phyloP scores from a whole-genome alignment of 2,113 vertebrate species.

The Aegithalos caudatus region DNA sequence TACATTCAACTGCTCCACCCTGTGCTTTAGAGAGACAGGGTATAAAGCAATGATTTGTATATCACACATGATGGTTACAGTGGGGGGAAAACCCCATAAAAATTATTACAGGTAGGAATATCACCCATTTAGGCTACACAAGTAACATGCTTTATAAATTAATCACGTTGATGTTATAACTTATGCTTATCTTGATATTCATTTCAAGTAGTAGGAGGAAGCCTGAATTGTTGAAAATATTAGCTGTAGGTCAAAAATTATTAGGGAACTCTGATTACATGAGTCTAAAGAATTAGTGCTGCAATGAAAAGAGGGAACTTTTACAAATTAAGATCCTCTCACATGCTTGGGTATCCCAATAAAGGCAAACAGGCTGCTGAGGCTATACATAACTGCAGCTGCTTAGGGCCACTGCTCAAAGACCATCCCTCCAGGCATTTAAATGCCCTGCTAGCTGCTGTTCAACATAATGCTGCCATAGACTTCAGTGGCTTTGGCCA shows the following conservation, averaged over 20 bases:
- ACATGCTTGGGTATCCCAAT: background rate
- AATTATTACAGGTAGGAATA: background rate
- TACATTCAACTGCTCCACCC: background rate
- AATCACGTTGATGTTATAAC: background rate
- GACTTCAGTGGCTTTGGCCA: background rate
- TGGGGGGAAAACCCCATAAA: background rate
- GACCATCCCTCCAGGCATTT: background rate
- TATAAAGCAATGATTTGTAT: accelerated
- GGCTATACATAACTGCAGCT: background rate
- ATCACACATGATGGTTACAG: no score
- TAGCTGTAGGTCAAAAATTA: background rate
- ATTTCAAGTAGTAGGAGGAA: background rate
- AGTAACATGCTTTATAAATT: background rate
- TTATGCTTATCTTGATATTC: background rate
- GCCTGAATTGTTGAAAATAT: background rate
- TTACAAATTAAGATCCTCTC: background rate
- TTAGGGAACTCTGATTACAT: background rate
- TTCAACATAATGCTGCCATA: background rate
- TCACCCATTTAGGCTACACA: background rate
- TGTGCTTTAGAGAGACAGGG: background rate
- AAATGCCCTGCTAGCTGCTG: background rate
- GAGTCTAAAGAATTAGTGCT: background rate
- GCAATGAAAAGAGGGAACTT: background rate
- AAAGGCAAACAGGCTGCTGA: background rate
- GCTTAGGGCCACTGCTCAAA: background rate